A percentile compares a stretch with the other conserved stretches of the same genome.
phyloP scores from a whole-genome alignment of 2,113 vertebrate species.

The Noctilio leporinus region DNA sequence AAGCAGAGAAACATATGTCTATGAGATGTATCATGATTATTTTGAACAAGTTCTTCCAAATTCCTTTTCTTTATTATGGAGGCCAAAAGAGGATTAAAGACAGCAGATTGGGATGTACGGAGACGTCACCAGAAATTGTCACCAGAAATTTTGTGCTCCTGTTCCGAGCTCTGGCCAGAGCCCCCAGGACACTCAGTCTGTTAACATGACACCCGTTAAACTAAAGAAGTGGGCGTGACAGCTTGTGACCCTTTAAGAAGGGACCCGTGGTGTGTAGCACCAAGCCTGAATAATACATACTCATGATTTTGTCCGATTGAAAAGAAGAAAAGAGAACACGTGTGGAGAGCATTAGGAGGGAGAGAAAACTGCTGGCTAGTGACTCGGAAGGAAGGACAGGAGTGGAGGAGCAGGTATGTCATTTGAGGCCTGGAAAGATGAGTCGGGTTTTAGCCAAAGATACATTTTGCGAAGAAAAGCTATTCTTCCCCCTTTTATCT shows the following conservation, averaged over 20 bases:
- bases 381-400: not conserved
- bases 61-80: not conserved
- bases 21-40: not conserved
- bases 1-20: not conserved
- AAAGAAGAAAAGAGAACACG: not conserved
- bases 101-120: not conserved
- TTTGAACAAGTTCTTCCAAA: not conserved
- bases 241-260: rapidly evolving
- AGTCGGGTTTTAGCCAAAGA: not conserved
- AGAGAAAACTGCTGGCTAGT: not conserved
- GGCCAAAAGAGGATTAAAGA: not conserved
- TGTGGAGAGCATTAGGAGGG: not conserved
- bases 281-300: not conserved
- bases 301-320: not conserved
- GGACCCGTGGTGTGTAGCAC: not conserved
- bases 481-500: not conserved
- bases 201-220: not conserved
- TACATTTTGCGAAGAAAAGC: not conserved
- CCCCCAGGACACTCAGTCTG: not conserved
- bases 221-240: not conserved
- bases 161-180: not conserved
- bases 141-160: not conserved
- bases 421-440: not conserved
- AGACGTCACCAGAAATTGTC: no score
- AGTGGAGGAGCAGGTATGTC: not conserved